Percentiles rank a stretch among this genome's conserved stretches.
These are phyloP conservation scores for Onthophagus sagittarius DNA, from an alignment of 2,888 invertebrate species.

Conservation along the genomic window DNA sequence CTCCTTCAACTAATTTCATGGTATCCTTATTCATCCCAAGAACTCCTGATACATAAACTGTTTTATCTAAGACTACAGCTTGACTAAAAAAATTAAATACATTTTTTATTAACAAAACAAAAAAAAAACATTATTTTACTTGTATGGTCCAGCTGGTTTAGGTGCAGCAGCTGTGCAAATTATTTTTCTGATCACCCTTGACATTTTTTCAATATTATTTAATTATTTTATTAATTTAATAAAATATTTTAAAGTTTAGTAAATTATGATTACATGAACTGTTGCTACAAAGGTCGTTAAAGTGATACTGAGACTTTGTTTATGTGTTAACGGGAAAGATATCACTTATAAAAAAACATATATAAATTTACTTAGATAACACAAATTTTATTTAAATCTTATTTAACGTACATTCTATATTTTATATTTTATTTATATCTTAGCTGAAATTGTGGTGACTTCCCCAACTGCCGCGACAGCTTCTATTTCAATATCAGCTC, in stretches of 20 bases:
- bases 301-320: too few relatives aligned
- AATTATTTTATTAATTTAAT: neutral
- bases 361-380: too few relatives aligned
- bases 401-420: neutral
- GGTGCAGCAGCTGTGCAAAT: slow-evolving; percentile 67
- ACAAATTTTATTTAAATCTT: too few relatives aligned
- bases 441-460: neutral
- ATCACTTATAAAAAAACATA: too few relatives aligned
- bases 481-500: slow-evolving; percentile 81
- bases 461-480: slow-evolving; percentile 61
- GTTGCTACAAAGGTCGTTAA: too few relatives aligned
- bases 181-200: slow-evolving; percentile 53
- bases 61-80: slow-evolving; percentile 77
- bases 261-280: too few relatives aligned
- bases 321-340: too few relatives aligned
- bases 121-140: slow-evolving; percentile 49
- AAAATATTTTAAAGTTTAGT: too few relatives aligned
- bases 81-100: slow-evolving; percentile 56
- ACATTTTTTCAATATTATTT: slow-evolving; percentile 27
- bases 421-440: neutral
- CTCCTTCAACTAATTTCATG: slow-evolving; percentile 69
- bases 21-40: slow-evolving; percentile 72
- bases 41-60: slow-evolving; percentile 84
- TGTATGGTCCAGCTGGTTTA: slow-evolving; percentile 77
- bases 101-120: neutral